Evolutionary conservation across 2,888 invertebrate genomes (phyloP).

Genomic region (Myopa tessellatipennis): DNA sequence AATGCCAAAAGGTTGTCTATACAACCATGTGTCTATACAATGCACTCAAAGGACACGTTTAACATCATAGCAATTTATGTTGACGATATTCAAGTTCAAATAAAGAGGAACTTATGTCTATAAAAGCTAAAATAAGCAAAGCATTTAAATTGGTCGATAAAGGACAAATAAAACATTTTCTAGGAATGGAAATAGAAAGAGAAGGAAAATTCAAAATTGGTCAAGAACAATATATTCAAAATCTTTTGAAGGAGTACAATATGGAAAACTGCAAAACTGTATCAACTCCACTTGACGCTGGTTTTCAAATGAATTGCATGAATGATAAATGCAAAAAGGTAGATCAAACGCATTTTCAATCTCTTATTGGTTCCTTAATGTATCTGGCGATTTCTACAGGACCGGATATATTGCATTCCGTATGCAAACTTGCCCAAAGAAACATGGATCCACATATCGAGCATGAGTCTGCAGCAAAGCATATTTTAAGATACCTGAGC

Average conservation of each 20-base stretch:
- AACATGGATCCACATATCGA: constrained; percentile 17
- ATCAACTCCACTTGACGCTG: constrained; percentile 38
- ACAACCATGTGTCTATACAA: constrained; percentile 45
- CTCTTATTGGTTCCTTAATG: constrained; percentile 39
- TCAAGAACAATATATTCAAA: constrained; percentile 31
- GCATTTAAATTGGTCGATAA: constrained; percentile 35
- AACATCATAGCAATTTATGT: constrained; percentile 46
- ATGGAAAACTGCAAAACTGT: constrained; percentile 35
- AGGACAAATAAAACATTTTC: constrained; percentile 32
- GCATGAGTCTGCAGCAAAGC: constrained; percentile 43
- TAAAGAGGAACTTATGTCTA: constrained; percentile 18
- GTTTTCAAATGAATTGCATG: constrained; percentile 37
- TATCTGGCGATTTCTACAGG: constrained; percentile 35
- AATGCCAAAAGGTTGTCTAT: constrained; percentile 33
- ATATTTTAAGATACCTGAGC: constrained; percentile 35
- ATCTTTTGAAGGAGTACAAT: constrained; percentile 26
- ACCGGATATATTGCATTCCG: constrained; percentile 35
- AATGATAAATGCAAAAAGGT: constrained; percentile 31
- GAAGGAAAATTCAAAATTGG: constrained; percentile 31
- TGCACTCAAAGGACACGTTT: constrained; percentile 7
- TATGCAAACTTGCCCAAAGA: constrained; percentile 19
- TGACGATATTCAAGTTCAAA: constrained; percentile 42
- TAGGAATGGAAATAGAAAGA: constrained; percentile 41
- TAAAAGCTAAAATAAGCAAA: constrained; percentile 41
- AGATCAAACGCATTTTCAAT: constrained; percentile 35